Percentiles rank a stretch among this genome's conserved stretches.
phyloP scores from a whole-genome alignment of 2,888 invertebrate species.

The Entomobrya proxima region DNA sequence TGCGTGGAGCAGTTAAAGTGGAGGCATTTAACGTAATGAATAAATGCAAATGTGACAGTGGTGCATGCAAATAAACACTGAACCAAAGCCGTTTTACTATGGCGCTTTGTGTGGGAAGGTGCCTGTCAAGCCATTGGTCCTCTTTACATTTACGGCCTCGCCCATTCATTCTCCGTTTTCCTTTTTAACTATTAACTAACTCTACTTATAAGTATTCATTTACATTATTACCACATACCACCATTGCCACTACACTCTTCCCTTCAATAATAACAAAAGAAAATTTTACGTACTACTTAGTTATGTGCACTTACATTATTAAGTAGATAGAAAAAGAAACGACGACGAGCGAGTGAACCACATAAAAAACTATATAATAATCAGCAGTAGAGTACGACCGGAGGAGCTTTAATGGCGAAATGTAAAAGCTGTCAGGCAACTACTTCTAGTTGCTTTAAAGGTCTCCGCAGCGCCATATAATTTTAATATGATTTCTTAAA shows the following conservation, averaged over 20 bases:
- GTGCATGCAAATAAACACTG: conserved; percentile 73
- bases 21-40: conserved; percentile 73
- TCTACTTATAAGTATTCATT: conserved; percentile 24
- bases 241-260: neutral
- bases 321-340: neutral
- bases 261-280: conserved; percentile 13
- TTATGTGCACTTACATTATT: conserved; percentile 38
- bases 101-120: conserved; percentile 62
- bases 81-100: conserved; percentile 30
- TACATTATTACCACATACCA: neutral
- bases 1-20: conserved; percentile 20
- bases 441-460: neutral
- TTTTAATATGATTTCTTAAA: conserved; percentile 8
- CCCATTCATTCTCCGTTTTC: conserved; percentile 69
- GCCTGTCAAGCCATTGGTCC: conserved; percentile 72
- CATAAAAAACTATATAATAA: conserved; percentile 27
- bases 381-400: conserved; percentile 14
- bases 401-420: neutral
- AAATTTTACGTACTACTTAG: conserved; percentile 10
- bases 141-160: conserved; percentile 69
- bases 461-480: neutral
- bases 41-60: conserved; percentile 75
- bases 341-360: neutral
- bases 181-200: conserved; percentile 51
- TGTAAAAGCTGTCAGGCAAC: conserved; percentile 12